Percentiles rank a stretch among this genome's conserved stretches.
These are phyloP conservation scores for Orthosia cruda DNA, from an alignment of 2,888 invertebrate species.

Conservation along the genomic window DNA sequence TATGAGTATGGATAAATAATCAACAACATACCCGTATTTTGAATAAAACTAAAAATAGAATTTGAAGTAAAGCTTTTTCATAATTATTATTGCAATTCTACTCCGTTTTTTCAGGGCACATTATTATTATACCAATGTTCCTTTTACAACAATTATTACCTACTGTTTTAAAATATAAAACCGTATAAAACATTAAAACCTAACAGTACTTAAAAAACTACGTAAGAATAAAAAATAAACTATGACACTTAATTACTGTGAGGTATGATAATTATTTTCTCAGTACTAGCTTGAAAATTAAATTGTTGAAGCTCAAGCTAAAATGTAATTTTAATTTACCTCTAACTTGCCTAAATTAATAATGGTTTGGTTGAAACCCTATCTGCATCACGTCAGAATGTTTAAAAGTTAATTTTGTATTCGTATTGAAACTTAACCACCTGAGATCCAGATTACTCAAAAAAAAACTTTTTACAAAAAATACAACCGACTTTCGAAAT, in stretches of 20 bases:
- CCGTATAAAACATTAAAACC: not conserved
- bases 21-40: too few relatives aligned
- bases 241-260: conserved; percentile 11
- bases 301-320: not conserved
- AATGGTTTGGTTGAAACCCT: conserved; percentile 20
- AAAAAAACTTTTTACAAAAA: too few relatives aligned
- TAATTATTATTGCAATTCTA: not conserved
- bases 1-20: too few relatives aligned
- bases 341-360: conserved; percentile 32
- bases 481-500: too few relatives aligned
- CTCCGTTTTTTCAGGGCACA: too few relatives aligned
- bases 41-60: too few relatives aligned
- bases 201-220: not conserved
- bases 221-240: not conserved
- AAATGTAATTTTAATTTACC: conserved; percentile 31
- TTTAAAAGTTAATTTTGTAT: too few relatives aligned
- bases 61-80: not conserved
- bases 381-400: too few relatives aligned
- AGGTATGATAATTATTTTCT: conserved; percentile 14
- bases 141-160: not conserved
- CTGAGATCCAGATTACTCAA: too few relatives aligned
- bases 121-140: not conserved
- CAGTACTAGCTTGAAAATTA: conserved; percentile 16
- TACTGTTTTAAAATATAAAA: not conserved
- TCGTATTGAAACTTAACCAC: too few relatives aligned